Conservation (phyloP, 2,113 vertebrate genomes). For the Raja brachyura region DNA sequence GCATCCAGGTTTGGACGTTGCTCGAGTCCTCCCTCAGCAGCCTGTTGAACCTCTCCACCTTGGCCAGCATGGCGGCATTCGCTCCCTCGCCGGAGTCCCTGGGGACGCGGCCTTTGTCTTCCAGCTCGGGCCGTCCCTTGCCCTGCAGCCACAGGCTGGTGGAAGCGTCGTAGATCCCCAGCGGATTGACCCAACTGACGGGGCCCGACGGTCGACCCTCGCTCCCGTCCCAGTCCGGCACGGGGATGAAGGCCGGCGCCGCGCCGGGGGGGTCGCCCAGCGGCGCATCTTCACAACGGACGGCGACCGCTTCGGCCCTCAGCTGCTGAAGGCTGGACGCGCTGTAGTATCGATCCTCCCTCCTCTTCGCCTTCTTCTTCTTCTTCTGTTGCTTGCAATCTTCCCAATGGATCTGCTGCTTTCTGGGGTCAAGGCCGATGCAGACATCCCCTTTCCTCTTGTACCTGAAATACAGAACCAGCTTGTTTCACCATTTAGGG, state of each 20-base stretch:
- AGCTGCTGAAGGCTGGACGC: conserved; percentile 58
- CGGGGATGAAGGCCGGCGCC: conserved; percentile 57
- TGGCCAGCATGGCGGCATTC: conserved; percentile 47
- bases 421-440: conserved; percentile 71
- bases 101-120: conserved; percentile 42
- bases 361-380: conserved; percentile 46
- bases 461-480: conserved; percentile 62
- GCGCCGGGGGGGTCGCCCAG: neutral
- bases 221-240: conserved; percentile 46
- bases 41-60: conserved; percentile 83
- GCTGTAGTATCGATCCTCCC: conserved; percentile 70
- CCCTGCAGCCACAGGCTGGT: conserved; percentile 81
- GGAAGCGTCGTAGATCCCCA: conserved; percentile 78
- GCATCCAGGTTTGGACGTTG: conserved; percentile 76
- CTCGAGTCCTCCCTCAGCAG: conserved; percentile 76
- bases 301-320: conserved; percentile 46
- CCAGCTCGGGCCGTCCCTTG: conserved; percentile 57
- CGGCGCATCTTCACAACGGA: conserved; percentile 41
- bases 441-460: conserved; percentile 75
- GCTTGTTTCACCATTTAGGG: neutral
- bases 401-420: conserved; percentile 72
- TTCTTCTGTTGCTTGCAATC: conserved; percentile 58
- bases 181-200: conserved; percentile 64
- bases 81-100: conserved; percentile 44
- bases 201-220: conserved; percentile 31